Evolutionary conservation across 2,888 invertebrate species (phyloP).

Genomic region (Acanthosepion lycidas): DNA sequence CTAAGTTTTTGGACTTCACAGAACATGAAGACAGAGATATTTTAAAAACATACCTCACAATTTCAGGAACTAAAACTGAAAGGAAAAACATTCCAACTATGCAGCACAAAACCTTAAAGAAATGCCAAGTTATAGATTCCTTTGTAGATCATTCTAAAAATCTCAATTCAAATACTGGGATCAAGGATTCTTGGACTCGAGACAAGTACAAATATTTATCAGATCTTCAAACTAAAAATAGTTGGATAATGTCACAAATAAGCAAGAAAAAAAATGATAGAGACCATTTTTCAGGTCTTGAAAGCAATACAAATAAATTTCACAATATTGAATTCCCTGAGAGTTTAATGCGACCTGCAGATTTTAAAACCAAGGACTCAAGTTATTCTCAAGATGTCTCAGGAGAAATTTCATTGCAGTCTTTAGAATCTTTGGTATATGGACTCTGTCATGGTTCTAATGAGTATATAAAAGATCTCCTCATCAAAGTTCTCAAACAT

Average conservation of each 20-base stretch:
- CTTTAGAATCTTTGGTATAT: constrained; percentile 10
- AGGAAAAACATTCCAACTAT: background rate
- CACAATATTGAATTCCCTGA: background rate
- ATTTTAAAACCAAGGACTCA: background rate
- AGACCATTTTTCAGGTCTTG: background rate
- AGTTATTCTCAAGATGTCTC: background rate
- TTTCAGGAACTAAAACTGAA: background rate
- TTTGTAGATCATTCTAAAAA: background rate
- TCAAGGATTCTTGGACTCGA: background rate
- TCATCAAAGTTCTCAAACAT: constrained; percentile 24
- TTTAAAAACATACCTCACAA: background rate
- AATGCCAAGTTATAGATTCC: background rate
- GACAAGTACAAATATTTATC: background rate
- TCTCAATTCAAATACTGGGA: background rate
- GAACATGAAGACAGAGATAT: background rate
- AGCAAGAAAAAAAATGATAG: background rate
- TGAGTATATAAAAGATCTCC: background rate
- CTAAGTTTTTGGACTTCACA: background rate
- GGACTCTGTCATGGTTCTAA: constrained; percentile 37
- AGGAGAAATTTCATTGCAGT: background rate
- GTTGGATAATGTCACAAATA: background rate
- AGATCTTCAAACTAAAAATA: background rate
- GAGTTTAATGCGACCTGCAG: background rate
- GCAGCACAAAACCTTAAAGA: background rate
- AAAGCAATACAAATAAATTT: background rate